A percentile compares a stretch with the other conserved stretches of the same genome.
Conservation (phyloP, 2,888 invertebrate species). For the Nesidiocoris tenuis region DNA sequence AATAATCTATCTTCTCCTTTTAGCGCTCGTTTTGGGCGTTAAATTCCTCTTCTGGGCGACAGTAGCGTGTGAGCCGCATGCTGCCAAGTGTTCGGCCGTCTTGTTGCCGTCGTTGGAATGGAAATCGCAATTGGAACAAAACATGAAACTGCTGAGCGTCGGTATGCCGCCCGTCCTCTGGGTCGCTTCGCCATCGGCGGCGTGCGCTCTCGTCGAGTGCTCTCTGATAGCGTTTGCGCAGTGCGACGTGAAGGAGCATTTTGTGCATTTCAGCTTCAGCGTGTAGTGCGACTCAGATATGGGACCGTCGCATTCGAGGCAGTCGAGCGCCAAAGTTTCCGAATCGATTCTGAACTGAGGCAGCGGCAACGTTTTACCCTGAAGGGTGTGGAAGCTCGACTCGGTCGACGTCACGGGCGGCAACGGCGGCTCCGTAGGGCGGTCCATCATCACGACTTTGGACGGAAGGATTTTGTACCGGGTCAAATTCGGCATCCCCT, state of each 20-base stretch:
- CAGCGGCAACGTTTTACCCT: neutral
- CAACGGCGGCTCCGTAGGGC: neutral
- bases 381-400: slow-evolving; percentile 10
- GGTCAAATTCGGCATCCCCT: slow-evolving; percentile 4
- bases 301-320: slow-evolving; percentile 74
- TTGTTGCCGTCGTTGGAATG: slow-evolving; percentile 10
- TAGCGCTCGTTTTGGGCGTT: neutral
- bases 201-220: slow-evolving; percentile 63
- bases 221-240: slow-evolving; percentile 79
- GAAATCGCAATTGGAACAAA: slow-evolving; percentile 13
- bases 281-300: slow-evolving; percentile 53
- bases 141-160: neutral
- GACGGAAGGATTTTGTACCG: neutral
- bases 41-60: slow-evolving; percentile 1
- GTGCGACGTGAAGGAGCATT: slow-evolving; percentile 79
- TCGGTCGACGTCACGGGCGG: slow-evolving; percentile 17
- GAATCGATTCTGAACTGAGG: slow-evolving; percentile 9
- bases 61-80: neutral
- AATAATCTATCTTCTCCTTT: neutral
- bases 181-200: neutral
- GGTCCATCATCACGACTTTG: neutral
- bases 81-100: slow-evolving; percentile 13
- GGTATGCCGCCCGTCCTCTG: slow-evolving; percentile 8
- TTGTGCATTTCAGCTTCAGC: slow-evolving; percentile 64
- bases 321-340: slow-evolving; percentile 55